These are phyloP conservation scores for Cotesia typhae DNA, from an alignment of 1,140 invertebrate species.

Conservation along the genomic window DNA sequence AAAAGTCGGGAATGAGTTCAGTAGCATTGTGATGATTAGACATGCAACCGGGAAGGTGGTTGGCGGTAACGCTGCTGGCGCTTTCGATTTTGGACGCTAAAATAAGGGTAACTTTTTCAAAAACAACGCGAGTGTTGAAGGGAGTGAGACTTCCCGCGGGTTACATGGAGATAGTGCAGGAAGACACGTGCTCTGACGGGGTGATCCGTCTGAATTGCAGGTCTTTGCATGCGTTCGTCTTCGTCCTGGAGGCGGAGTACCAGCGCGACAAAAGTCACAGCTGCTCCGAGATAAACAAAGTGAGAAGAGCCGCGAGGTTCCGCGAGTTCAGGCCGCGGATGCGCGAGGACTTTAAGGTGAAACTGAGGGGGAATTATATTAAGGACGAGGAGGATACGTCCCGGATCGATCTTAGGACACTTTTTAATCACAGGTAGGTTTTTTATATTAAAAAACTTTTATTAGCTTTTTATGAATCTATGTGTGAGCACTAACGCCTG, in stretches of 20 bases:
- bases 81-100: conserved; percentile 28
- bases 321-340: not conserved
- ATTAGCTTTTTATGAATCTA: no score
- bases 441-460: not conserved
- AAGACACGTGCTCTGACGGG: conserved; percentile 55
- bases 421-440: conserved; percentile 53
- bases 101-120: conserved; percentile 37
- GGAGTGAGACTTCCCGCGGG: conserved; percentile 48
- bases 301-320: not conserved
- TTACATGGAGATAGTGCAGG: conserved; percentile 58
- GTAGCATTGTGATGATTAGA: conserved; percentile 51
- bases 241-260: conserved; percentile 57
- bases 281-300: conserved; percentile 43
- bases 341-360: conserved; percentile 4
- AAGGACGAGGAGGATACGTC: conserved; percentile 41
- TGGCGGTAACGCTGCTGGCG: conserved; percentile 44
- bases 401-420: conserved; percentile 50
- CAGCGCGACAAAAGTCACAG: conserved; percentile 47
- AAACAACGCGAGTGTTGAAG: conserved; percentile 48
- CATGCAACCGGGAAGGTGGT: conserved; percentile 53
- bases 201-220: conserved; percentile 55
- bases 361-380: conserved; percentile 54
- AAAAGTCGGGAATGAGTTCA: no score
- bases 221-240: conserved; percentile 57
- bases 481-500: no score